phyloP scores from a whole-genome alignment of 2,888 invertebrate species.

The Gastracanthus pulcherrimus region DNA sequence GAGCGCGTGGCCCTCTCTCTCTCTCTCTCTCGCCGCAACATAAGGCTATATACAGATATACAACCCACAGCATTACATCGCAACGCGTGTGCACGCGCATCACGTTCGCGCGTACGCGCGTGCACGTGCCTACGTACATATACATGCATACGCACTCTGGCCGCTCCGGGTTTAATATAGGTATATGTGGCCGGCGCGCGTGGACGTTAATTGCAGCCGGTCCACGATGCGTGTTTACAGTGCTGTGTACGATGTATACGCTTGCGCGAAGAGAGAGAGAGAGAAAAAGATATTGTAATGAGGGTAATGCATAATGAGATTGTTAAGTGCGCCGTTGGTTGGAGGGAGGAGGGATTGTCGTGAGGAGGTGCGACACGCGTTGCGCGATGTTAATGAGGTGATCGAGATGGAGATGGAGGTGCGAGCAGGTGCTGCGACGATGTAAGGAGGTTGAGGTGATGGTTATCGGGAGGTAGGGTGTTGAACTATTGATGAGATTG shows the following conservation, averaged over 20 bases:
- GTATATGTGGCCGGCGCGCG: background rate
- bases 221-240: background rate
- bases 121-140: background rate
- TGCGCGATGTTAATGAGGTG: background rate
- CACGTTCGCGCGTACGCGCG: background rate
- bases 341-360: background rate
- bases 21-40: background rate
- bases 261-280: background rate
- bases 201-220: constrained; percentile 1
- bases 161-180: background rate
- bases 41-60: background rate
- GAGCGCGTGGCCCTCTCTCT: background rate
- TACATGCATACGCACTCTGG: background rate
- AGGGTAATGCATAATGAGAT: constrained; percentile 14
- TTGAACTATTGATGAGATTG: too few relatives aligned
- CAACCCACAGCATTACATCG: background rate
- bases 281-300: background rate
- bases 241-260: background rate
- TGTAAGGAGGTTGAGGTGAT: background rate
- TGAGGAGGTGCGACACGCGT: too few relatives aligned
- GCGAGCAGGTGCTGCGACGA: background rate
- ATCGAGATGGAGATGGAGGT: background rate
- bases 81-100: background rate
- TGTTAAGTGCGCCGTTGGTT: background rate
- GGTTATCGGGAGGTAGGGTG: too few relatives aligned